Percentiles rank a stretch among this genome's conserved stretches.
These are phyloP conservation scores for Hexactinellida sp. DNA, from an alignment of 37 sponge, comb jelly and placozoan species.

Conservation along the genomic window DNA sequence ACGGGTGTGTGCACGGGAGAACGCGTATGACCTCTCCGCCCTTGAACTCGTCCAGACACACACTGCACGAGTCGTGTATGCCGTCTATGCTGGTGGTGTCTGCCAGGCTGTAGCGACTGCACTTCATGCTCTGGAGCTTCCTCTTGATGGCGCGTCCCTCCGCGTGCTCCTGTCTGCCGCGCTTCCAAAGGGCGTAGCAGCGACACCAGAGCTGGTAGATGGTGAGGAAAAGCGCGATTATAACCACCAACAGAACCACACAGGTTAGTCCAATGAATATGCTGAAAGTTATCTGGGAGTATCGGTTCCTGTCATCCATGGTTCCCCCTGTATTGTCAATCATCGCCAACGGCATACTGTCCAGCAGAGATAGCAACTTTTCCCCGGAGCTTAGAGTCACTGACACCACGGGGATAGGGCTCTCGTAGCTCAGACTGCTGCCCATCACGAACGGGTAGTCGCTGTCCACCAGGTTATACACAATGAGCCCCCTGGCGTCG, in stretches of 20 bases:
- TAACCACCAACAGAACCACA: background rate
- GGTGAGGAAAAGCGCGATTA: background rate
- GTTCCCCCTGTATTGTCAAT: background rate
- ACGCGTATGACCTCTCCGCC: constrained; percentile 49
- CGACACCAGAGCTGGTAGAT: background rate
- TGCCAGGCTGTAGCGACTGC: background rate
- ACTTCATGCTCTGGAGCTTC: background rate
- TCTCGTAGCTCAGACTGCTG: background rate
- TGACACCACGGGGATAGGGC: background rate
- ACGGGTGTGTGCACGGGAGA: constrained; percentile 83
- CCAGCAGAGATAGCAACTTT: background rate
- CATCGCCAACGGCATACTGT: background rate
- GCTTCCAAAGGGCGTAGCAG: background rate
- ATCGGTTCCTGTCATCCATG: background rate
- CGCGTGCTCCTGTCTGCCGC: background rate
- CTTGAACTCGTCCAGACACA: constrained; percentile 70
- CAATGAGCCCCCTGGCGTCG: background rate
- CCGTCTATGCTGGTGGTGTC: background rate
- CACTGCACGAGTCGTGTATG: constrained; percentile 44
- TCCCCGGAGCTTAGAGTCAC: background rate
- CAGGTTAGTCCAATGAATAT: background rate
- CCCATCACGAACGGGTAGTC: background rate
- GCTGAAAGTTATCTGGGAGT: background rate
- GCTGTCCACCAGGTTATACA: background rate
- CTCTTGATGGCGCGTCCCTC: background rate